phyloP scores from a whole-genome alignment of 2,113 vertebrate genomes.

The Mus spicilegus region DNA sequence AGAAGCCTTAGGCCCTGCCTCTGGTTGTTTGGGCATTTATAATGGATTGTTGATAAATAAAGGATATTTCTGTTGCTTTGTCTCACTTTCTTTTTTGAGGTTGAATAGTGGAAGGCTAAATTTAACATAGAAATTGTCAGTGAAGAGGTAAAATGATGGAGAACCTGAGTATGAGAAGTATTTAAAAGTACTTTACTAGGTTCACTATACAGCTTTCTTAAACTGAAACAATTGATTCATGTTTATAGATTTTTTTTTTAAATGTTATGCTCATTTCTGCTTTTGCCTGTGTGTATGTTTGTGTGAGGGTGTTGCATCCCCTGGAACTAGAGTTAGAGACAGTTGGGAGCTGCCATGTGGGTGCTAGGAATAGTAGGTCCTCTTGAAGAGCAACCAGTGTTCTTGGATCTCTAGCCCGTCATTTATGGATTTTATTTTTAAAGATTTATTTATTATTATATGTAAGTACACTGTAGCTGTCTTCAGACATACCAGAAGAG shows the following conservation, averaged over 20 bases:
- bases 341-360: not conserved
- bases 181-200: not conserved
- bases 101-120: not conserved
- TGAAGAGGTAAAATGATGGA: constrained; percentile 39
- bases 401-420: too few species aligned
- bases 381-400: not conserved
- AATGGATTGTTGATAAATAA: constrained; percentile 25
- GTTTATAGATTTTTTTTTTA: not conserved
- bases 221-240: not conserved
- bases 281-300: not conserved
- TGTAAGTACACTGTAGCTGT: too few species aligned
- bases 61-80: not conserved
- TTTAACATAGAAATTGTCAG: constrained; percentile 6
- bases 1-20: not conserved
- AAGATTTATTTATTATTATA: too few species aligned
- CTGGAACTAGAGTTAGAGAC: not conserved
- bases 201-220: constrained; percentile 1
- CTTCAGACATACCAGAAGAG: too few species aligned
- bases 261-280: not conserved
- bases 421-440: too few species aligned
- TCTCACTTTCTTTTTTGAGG: not conserved
- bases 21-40: not conserved
- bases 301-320: not conserved
- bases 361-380: not conserved
- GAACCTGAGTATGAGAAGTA: constrained; percentile 24